Percentiles rank a stretch among this genome's conserved stretches.
Conservation (phyloP, 2,113 vertebrate genomes). For the Gracilinanus agilis region DNA sequence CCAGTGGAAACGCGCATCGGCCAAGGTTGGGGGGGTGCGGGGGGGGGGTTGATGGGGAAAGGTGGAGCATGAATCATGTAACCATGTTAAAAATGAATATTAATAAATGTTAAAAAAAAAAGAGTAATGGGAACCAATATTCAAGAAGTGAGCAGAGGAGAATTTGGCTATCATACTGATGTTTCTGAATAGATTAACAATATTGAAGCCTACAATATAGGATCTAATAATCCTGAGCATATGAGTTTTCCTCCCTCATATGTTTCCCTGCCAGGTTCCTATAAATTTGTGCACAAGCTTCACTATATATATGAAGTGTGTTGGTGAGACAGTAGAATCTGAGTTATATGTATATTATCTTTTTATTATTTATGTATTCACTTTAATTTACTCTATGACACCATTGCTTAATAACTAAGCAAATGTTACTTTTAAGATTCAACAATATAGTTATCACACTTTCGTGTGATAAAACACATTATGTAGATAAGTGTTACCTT, state of each 20-base stretch:
- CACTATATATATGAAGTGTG: neutral
- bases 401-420: neutral
- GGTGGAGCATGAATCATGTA: too few species aligned
- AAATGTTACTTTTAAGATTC: neutral
- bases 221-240: neutral
- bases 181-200: neutral
- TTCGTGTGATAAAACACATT: too few species aligned
- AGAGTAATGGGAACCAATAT: neutral
- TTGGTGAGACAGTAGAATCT: neutral
- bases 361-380: neutral
- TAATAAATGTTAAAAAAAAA: too few species aligned
- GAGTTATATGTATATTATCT: neutral
- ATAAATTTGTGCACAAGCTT: neutral
- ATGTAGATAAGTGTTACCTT: too few species aligned
- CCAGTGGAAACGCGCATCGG: too few species aligned
- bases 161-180: neutral
- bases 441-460: too few species aligned
- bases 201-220: neutral
- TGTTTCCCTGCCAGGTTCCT: too few species aligned
- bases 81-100: too few species aligned
- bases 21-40: too few species aligned
- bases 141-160: neutral
- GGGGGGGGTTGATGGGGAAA: too few species aligned
- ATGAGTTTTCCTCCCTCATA: neutral
- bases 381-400: neutral